Percentiles rank a stretch among this genome's conserved stretches.
Evolutionary conservation across 2,113 vertebrate species (phyloP).

Genomic region (Chascanopsetta lugubris): DNA sequence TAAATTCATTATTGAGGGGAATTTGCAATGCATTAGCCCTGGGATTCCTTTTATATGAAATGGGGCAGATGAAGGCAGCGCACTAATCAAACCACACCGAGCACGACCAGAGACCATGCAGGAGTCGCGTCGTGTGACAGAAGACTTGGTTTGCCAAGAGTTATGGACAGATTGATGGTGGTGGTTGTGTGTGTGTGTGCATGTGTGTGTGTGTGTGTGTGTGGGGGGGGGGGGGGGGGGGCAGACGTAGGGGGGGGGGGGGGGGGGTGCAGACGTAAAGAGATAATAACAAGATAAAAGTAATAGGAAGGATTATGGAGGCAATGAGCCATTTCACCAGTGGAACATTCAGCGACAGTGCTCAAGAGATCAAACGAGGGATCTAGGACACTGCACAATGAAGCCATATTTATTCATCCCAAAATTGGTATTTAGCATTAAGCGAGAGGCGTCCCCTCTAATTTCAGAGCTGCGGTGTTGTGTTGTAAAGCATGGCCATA

Average conservation of each 20-base stretch:
- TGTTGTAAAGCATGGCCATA: neutral
- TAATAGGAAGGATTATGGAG: slow-evolving; percentile 23
- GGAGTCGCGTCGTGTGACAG: slow-evolving; percentile 16
- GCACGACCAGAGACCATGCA: slow-evolving; percentile 9
- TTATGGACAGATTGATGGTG: slow-evolving; percentile 23
- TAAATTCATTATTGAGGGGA: slow-evolving; percentile 74
- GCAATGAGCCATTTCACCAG: slow-evolving; percentile 42
- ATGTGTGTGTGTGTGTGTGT: too few species aligned
- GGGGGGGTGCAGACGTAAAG: slow-evolving; percentile 13
- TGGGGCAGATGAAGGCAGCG: slow-evolving; percentile 46
- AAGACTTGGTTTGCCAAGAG: slow-evolving; percentile 7
- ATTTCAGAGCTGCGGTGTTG: neutral
- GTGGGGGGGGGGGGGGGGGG: too few species aligned
- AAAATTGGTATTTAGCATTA: slow-evolving; percentile 13
- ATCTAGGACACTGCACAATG: slow-evolving; percentile 26
- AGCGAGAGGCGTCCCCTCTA: neutral
- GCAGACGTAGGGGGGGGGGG: neutral
- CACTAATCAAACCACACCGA: slow-evolving; percentile 38
- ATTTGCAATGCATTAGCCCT: slow-evolving; percentile 78
- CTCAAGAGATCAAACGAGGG: slow-evolving; percentile 26
- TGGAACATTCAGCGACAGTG: slow-evolving; percentile 23
- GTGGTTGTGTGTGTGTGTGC: too few species aligned
- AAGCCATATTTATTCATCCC: slow-evolving; percentile 11
- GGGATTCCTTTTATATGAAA: slow-evolving; percentile 56
- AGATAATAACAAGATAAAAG: slow-evolving; percentile 38